Base-by-base conservation (phyloP, 2,888 invertebrate species). In the Patella pellucida region DNA sequence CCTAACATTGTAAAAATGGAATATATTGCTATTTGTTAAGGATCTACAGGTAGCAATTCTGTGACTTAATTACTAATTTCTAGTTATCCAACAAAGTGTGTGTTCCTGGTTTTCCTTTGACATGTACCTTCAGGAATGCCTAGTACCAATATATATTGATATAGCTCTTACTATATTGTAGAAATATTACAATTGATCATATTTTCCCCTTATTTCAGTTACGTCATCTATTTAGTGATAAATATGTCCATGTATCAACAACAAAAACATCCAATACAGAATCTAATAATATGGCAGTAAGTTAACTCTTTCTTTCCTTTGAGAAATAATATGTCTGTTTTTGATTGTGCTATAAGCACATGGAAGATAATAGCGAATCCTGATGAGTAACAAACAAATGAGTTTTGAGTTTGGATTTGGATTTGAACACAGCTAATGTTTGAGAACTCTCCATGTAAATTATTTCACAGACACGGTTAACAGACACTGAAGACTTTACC, bases 231-330 rank as follows among this genome's bases (percentile, higher is more conserved):
- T 90, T 90, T 78, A 88, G 87, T 9, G 73, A 78, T 52, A 90
- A 90, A 79, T 90, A 85, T 78, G 80, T 89, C 72, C 89, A 90
- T 78, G 87, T 90, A 79, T 89, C 89, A 78, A 88, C 89, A 7
- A 89, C 87, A 7, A 85, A 87, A 50, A 90, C 89, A 4, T 87
- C 89, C 3, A 77, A 76, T 4, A 89, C 88, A 41, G 90, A 90
- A 79, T 85, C 86, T 69, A 89, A 87, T 79, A 90, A 89, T 79
- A 89, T 90, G 89, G 86, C 87, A 78, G 89, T 88, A 82, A 83
- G 88, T 82, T 41, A 41, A 41, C 9, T 41, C 41, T 41, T 41
- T 9, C 41, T 9, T 41, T 41, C 41, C 41, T 9, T 41, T 7
- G 0, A 4, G 9, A 41, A 41, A 41, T 27, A 27, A 27, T 5